Base-by-base conservation (phyloP, 2,888 invertebrate genomes). In the Microctonus hyperodae region DNA sequence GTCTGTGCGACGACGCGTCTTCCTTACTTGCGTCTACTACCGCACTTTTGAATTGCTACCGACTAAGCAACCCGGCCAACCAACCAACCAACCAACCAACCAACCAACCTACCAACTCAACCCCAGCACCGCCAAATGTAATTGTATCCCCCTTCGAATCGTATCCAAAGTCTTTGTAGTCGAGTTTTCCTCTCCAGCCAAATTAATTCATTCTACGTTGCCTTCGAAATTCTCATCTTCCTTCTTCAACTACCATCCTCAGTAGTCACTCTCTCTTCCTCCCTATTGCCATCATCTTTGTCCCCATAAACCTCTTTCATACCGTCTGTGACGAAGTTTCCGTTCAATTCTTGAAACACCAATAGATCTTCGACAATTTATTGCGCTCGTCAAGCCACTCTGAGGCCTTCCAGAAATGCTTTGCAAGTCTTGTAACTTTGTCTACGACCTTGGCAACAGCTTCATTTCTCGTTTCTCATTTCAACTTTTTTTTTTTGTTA, bases 131-230 rank as follows among this genome's bases (percentile, higher is more conserved):
- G 13, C 50, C 33, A 56, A 55, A 55, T 40, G 60, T 60, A 25
- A 65, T 65, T 55, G 58, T 44, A 51, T 65, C 40, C 28, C 48
- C 16, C 33, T 53, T 33, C 51, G 22, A 40, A 23, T 58, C 35
- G 23, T 20, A 10, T 20, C 37, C n/a, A 33, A 23, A 66, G 67
- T 65, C 74, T 75, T 73, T 75, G 75, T 73, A 58, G 70, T 60
- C 65, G 63, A 72, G 73, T 70, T 74, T 73, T 71, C 72, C 65
- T 66, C 73, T 70, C 69, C 70, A 59, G 70, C 70, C 65, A 69
- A 74, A 74, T 75, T 74, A 75, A 75, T 75, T 75, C 69, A 71
- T 76, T 71, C 72, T 68, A 68, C 72, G 69, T 65, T 59, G 66
- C 66, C 66, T 68, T 64, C 59, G 68, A 71, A 69, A 70, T 71